A percentile compares a stretch with the other conserved stretches of the same genome.
Evolutionary conservation across 2,888 invertebrate genomes (phyloP).

Genomic region (Drosophila peninsularis): DNA sequence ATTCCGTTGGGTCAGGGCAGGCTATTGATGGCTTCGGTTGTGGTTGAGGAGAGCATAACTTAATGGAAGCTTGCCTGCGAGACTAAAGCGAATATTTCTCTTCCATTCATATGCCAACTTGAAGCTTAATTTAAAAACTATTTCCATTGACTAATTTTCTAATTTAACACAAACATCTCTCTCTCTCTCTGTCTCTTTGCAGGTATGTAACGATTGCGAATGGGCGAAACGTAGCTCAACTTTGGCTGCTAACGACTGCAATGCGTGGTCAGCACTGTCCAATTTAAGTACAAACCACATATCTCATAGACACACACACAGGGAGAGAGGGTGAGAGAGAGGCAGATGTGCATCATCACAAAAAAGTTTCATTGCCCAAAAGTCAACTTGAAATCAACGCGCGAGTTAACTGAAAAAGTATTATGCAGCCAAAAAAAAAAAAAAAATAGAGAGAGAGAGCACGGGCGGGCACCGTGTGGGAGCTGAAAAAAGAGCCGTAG

Average conservation of each 20-base stretch:
- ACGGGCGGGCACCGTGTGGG: background rate
- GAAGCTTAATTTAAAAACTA: slow-evolving; percentile 11
- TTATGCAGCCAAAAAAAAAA: slow-evolving; percentile 53
- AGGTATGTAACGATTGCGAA: slow-evolving; percentile 57
- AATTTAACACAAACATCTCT: slow-evolving; percentile 3
- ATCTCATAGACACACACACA: slow-evolving; percentile 30
- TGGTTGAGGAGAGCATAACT: background rate
- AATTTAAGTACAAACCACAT: slow-evolving; percentile 53
- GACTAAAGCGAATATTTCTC: too few relatives aligned
- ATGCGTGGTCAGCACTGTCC: slow-evolving; percentile 58
- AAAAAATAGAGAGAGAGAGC: background rate
- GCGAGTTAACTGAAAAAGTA: slow-evolving; percentile 79
- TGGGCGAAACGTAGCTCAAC: slow-evolving; percentile 37
- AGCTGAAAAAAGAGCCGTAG: slow-evolving; percentile 21
- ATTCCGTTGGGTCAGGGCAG: background rate
- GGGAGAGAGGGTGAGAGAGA: background rate
- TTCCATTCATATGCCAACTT: background rate
- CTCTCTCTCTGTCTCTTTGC: slow-evolving; percentile 38
- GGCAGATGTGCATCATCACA: slow-evolving; percentile 16
- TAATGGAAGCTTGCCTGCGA: background rate
- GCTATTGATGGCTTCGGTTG: slow-evolving; percentile 16
- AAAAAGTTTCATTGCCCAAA: slow-evolving; percentile 61
- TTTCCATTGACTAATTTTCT: slow-evolving; percentile 31
- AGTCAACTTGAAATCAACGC: slow-evolving; percentile 69
- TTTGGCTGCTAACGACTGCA: slow-evolving; percentile 51